Percentiles rank a stretch among this genome's conserved stretches.
These are phyloP conservation scores for Chromoteleia sp. DNA, from an alignment of 2,888 invertebrate species.

Conservation along the genomic window DNA sequence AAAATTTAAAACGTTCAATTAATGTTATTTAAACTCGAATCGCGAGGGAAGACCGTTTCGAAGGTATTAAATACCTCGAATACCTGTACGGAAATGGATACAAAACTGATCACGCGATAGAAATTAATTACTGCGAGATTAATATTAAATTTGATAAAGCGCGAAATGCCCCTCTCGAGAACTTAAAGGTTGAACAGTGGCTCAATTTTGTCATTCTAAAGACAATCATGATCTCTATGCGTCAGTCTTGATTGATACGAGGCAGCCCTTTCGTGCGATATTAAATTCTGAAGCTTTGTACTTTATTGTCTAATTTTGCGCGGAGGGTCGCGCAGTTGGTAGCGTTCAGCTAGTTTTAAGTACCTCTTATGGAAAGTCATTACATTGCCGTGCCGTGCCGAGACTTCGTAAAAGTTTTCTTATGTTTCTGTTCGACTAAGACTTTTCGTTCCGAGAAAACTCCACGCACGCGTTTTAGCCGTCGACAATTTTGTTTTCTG, in stretches of 20 bases:
- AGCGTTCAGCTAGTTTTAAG: conserved; percentile 65
- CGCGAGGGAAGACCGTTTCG: too few species aligned
- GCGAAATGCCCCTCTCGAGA: background rate
- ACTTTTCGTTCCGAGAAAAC: conserved; percentile 30
- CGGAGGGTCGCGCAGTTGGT: conserved; percentile 61
- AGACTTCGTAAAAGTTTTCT: conserved; percentile 60
- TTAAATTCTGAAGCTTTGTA: conserved; percentile 60
- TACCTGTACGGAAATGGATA: too few species aligned
- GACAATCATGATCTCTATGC: conserved; percentile 39
- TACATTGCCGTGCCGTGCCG: conserved; percentile 56
- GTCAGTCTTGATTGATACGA: conserved; percentile 63
- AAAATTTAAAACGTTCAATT: too few species aligned
- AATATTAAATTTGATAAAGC: conserved; percentile 10
- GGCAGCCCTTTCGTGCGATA: conserved; percentile 58
- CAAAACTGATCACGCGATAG: too few species aligned
- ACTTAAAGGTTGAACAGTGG: conserved; percentile 17
- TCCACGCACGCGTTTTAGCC: conserved; percentile 1
- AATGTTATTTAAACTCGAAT: too few species aligned
- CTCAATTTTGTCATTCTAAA: conserved; percentile 36
- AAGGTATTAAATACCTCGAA: too few species aligned
- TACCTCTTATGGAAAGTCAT: conserved; percentile 66
- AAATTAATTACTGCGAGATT: background rate
- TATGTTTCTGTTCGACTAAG: conserved; percentile 38
- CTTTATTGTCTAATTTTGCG: conserved; percentile 63
- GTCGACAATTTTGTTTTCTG: conserved; percentile 4